Conservation (phyloP, 2,888 invertebrate genomes). For the Lasioglossum calceatum region DNA sequence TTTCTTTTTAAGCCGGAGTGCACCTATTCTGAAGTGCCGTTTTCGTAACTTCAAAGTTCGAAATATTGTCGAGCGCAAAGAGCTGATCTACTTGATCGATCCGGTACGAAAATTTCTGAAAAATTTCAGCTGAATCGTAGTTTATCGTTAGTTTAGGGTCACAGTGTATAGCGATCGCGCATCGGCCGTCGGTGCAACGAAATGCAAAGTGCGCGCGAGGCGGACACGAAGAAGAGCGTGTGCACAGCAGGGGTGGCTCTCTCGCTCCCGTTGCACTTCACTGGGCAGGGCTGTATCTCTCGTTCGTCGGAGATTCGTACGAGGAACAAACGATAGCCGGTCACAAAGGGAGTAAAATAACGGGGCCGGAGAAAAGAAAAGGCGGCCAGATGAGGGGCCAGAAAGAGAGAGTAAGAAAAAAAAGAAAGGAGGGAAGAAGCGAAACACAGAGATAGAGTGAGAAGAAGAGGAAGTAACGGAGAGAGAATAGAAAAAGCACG, state of each 20-base stretch:
- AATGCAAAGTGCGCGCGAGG: neutral
- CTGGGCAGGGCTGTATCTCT: conserved; percentile 36
- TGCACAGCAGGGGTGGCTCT: conserved; percentile 6
- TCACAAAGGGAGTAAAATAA: conserved; percentile 69
- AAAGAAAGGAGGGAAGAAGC: neutral
- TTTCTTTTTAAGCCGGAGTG: neutral
- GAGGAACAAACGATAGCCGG: conserved; percentile 71
- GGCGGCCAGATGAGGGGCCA: conserved; percentile 8
- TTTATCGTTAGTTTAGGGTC: neutral
- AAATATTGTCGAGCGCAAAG: neutral
- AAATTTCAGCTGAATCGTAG: neutral
- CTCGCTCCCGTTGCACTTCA: conserved; percentile 48
- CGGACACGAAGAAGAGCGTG: conserved; percentile 13
- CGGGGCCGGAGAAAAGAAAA: conserved; percentile 39
- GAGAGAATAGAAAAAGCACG: neutral
- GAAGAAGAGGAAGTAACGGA: neutral
- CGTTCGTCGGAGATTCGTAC: conserved; percentile 62
- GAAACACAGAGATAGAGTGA: neutral
- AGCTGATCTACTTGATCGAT: neutral
- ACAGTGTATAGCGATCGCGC: neutral
- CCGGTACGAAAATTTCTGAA: neutral
- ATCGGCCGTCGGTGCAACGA: conserved; percentile 12
- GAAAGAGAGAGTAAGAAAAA: neutral
- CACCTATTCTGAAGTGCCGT: no score
- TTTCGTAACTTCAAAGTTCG: no score